Evolutionary conservation across 1,140 invertebrate species (phyloP), one percentile per base, ranked within the genome.

Genomic region (Scaptomyza pallida): DNA sequence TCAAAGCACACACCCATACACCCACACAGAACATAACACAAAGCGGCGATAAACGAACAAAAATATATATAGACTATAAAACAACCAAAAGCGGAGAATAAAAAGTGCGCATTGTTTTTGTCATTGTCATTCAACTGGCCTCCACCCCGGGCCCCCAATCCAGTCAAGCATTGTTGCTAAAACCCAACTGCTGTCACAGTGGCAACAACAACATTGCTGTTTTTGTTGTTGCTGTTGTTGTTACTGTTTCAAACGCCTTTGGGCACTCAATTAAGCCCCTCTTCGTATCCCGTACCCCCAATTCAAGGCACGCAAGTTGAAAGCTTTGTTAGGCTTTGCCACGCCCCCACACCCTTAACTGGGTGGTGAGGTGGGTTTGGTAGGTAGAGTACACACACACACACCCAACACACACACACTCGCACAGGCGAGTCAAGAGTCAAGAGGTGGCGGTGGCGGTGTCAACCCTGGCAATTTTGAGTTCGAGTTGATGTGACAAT

Each of bases 401-500:
- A 33, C 54, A 35, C 21, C 21, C 21, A 10, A 30, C 33, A 35
- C 33, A 35, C 33, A 35, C 3, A 35, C 10, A 12, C 5, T 4
- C 5, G 5, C 5, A 0, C 0, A 26, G 23, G 2, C 19, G 45
- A 35, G 41, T 12, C 9, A 30, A 10, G 1, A 35, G 9, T 12
- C 0, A 5, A 67, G 21, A 15, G 37, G 0, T 13, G 21, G 50
- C 3, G 47, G 0, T 1, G 37, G 5, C 13, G 15, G n/a, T 37
- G 43, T 30, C 55, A 41, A 41, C 40, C 54, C 37, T 37, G 59
- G 33, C 44, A 52, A 45, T 17, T 59, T 30, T 21, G 19, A 21
- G 19, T 21, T 21, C n/a, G 70, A 75, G 82, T 88, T 77, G 64
- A 88, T 88, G 82, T 78, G 78, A 91, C 78, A 82, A 96, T 96